Base-by-base conservation (phyloP, 2,888 invertebrate genomes). In the Acleris emargana region DNA sequence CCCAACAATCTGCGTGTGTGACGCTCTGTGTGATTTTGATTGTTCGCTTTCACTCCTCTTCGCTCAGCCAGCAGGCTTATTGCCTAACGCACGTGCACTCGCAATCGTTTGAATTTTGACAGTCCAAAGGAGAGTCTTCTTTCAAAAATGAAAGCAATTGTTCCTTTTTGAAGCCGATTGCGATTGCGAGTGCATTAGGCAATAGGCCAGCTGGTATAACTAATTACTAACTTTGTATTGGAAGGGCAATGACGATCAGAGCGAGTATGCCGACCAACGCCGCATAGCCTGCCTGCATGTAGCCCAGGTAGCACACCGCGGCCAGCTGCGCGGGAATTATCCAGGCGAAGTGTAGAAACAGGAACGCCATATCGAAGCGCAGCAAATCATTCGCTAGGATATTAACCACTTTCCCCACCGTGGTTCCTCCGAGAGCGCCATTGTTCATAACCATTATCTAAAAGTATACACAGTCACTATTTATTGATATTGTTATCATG, bases 371-470 rank as follows among this genome's bases (percentile, higher is more conserved):
- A 81, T 98, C 98, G 77, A 98, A 97, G 42, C 97, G 94, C 79
- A 95, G 96, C 55, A 98, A 95, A 79, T 98, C 98, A 79, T 98
- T 98, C 18, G 97, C 97, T 58, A 98, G 91, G 28, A 98, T 86
- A 86, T 98, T 98, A 16, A 98, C 96, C 38, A 98, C 95, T 86
- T 97, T 97, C 0, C 98, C 98, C 0, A 96, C 95, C 0, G 97
- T 96, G 0, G 97, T 97, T 78, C 97, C 95, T 0, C 96, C 96
- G 47, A 98, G 83, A 0, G 97, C 95, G 0, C 86, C 81, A 64
- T 90, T 90, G 70, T 87, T 86, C 89, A 92, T 89, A 1, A 90
- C 85, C 91, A 92, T 91, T 72, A 92, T 85, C 91, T 90, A 68
- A 72, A 73, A 53, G 11, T 61, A n/a, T n/a, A n/a, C n/a, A 58